A percentile compares a stretch with the other conserved stretches of the same genome.
Conservation (phyloP, 2,797 vertebrate genomes). For the Hypotaenidia okinawae region DNA sequence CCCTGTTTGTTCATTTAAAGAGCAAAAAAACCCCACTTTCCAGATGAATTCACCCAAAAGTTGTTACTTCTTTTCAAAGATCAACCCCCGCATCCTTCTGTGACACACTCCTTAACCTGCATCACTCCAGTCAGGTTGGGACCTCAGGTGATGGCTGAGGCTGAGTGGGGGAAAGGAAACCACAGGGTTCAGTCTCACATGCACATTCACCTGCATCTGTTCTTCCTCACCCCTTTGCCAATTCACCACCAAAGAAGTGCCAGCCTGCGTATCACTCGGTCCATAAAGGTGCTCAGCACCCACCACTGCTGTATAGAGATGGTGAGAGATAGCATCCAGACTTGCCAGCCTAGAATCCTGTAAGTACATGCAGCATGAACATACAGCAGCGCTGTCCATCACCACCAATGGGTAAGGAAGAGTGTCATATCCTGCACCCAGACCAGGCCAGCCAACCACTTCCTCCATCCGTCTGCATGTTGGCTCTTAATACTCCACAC, state of each 20-base stretch:
- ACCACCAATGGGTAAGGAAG: background rate
- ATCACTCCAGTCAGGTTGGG: background rate
- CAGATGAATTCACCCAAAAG: background rate
- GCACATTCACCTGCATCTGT: background rate
- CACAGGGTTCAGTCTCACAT: background rate
- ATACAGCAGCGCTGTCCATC: background rate
- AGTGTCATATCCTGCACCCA: background rate
- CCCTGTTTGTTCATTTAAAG: rapidly evolving
- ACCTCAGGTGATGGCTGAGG: background rate
- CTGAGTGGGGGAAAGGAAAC: background rate
- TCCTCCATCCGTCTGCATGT: rapidly evolving
- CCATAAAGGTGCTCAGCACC: background rate
- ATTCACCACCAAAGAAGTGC: background rate
- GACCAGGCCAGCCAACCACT: background rate
- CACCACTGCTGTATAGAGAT: background rate
- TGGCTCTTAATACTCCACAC: background rate
- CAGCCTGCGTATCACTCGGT: background rate
- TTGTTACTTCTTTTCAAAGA: background rate
- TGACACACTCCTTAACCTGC: background rate
- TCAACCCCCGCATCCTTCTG: background rate
- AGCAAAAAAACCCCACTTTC: background rate
- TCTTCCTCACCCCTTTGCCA: background rate
- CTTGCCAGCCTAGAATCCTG: background rate
- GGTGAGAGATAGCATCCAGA: background rate
- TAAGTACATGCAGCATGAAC: rapidly evolving